phyloP scores from a whole-genome alignment of 2,113 vertebrate species.

The Suncus etruscus region DNA sequence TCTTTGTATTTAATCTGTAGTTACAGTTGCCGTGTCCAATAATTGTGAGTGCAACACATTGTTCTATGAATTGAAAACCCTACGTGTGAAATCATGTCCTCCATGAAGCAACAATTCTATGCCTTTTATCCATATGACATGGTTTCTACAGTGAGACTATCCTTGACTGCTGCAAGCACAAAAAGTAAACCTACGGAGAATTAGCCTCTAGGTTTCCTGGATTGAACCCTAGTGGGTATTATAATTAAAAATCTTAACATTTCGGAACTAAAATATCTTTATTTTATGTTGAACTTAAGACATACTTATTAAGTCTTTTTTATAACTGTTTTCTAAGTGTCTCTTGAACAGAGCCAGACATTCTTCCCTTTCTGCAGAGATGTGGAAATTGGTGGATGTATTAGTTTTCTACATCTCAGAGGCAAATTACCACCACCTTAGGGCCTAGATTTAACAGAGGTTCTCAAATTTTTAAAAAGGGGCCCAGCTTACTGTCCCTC shows the following conservation, averaged over 20 bases:
- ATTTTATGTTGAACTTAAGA: slow-evolving; percentile 51
- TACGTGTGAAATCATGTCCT: slow-evolving; percentile 33
- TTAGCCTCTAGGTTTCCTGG: not conserved
- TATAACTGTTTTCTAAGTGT: slow-evolving; percentile 34
- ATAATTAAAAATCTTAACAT: not conserved
- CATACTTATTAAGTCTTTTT: slow-evolving; percentile 32
- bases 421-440: not conserved
- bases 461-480: no score
- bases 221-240: not conserved
- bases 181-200: slow-evolving; percentile 17
- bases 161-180: not conserved
- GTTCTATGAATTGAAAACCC: slow-evolving; percentile 38
- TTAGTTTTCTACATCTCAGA: slow-evolving; percentile 17
- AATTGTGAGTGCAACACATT: not conserved
- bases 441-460: no score
- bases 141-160: slow-evolving; percentile 59
- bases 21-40: not conserved
- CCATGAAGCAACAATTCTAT: slow-evolving; percentile 4
- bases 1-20: not conserved
- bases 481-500: no score
- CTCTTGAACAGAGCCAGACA: slow-evolving; percentile 8
- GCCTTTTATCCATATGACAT: not conserved
- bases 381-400: slow-evolving; percentile 7
- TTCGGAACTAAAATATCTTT: slow-evolving; percentile 36
- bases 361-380: slow-evolving; percentile 48